Percentiles rank a stretch among this genome's conserved stretches.
Conservation (phyloP, 2,113 vertebrate genomes). For the Rhabdomys dilectus region DNA sequence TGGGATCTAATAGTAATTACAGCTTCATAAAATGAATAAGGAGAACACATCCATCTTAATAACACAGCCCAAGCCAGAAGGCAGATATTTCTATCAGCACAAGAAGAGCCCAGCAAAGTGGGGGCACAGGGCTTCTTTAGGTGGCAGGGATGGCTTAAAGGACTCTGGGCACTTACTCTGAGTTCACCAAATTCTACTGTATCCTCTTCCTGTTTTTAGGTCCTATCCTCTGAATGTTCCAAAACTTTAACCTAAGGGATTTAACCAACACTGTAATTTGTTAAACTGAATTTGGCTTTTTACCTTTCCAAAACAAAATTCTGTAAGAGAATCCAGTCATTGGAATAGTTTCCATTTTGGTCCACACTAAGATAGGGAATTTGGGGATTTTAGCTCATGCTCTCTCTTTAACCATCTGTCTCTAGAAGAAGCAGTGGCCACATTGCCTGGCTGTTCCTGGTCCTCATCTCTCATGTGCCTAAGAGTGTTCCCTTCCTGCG, state of each 20-base stretch:
- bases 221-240: background rate
- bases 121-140: background rate
- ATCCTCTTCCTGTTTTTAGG: background rate
- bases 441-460: background rate
- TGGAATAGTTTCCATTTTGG: constrained; percentile 36
- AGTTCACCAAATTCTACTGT: constrained; percentile 18
- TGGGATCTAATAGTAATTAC: background rate
- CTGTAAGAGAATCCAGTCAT: background rate
- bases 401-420: background rate
- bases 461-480: background rate
- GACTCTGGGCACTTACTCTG: background rate
- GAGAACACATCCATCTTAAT: background rate
- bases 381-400: background rate
- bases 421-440: background rate
- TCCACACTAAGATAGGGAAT: background rate
- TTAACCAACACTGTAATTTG: constrained; percentile 17
- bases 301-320: constrained; percentile 16
- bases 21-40: background rate
- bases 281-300: constrained; percentile 16
- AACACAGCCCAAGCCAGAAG: background rate
- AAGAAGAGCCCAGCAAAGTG: background rate
- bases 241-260: constrained; percentile 9
- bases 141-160: background rate
- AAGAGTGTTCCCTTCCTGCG: background rate
- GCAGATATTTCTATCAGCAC: constrained; percentile 1